Evolutionary conservation across 2,113 vertebrate species (phyloP).

Genomic region (Pleuronectes platessa): DNA sequence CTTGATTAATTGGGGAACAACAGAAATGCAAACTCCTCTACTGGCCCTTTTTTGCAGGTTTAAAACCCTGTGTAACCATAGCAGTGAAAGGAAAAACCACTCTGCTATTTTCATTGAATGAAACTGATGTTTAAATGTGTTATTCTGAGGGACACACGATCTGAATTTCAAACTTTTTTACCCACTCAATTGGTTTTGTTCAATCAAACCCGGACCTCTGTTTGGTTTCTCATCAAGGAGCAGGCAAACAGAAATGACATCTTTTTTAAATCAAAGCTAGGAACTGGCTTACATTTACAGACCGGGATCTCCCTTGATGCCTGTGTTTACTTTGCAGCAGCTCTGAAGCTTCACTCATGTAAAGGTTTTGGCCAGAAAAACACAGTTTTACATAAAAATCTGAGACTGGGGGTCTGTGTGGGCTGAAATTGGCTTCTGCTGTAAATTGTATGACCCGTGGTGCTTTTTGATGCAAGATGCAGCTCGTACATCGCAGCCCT

Average conservation of each 20-base stretch:
- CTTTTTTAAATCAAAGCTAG: not conserved
- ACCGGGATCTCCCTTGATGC: not conserved
- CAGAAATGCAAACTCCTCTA: no score
- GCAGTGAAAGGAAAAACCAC: no score
- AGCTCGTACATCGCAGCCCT: not conserved
- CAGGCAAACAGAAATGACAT: not conserved
- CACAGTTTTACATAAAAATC: not conserved
- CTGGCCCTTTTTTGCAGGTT: no score
- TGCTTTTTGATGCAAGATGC: not conserved
- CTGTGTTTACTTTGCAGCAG: constrained; percentile 20
- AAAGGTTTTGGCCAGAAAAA: not conserved
- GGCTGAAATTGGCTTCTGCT: not conserved
- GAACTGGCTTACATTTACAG: constrained; percentile 5
- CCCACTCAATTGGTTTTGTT: not conserved
- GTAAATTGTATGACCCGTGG: not conserved
- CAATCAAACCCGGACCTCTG: not conserved
- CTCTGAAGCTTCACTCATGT: not conserved
- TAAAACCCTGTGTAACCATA: no score
- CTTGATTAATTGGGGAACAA: no score
- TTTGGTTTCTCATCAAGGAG: constrained; percentile 5
- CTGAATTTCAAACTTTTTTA: not conserved
- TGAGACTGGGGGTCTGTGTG: not conserved
- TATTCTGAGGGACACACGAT: not conserved
- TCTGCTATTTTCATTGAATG: no score
- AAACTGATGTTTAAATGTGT: no score